Evolutionary conservation across 2,888 invertebrate genomes (phyloP), one percentile per base, ranked within the genome.

Genomic region (Calameuta idolon): DNA sequence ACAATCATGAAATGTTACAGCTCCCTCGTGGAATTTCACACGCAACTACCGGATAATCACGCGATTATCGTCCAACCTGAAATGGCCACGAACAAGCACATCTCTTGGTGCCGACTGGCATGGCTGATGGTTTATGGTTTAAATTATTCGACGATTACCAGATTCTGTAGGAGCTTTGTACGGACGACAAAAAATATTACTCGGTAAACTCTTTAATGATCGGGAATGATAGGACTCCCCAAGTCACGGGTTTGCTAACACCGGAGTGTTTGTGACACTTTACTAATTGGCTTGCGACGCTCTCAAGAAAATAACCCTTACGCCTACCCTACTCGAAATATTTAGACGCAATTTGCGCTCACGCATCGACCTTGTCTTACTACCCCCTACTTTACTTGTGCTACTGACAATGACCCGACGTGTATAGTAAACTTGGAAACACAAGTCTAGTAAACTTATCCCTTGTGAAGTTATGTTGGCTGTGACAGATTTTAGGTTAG

Each of bases 231-330:
- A 55, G 55, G 55, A 55, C 55, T 55, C 9, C 9, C 23, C 55
- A 23, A 55, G 55, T 55, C 55, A 2, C 55, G 23, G 23, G 55
- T 23, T 2, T 23, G 12, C 30, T 23, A 33, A 31, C 34, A 83
- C 87, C 82, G 87, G 90, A 89, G 89, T 91, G 91, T 87, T 84
- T 86, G 87, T 90, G 91, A 91, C 91, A 91, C 90, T 90, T 91
- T 87, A 89, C 89, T 91, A 91, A 91, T 91, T 91, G 89, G 89
- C 87, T 89, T 80, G 86, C 82, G 87, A 87, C 85, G 86, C 85
- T 84, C 88, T 87, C 89, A 91, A 90, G 90, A 89, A 90, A 89
- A 83, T 85, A 86, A 84, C 86, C 89, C 88, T 89, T 87, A 55
- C 55, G 55, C 55, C 2, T 23, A 55, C 55, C 55, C 55, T 55